Base-by-base conservation (phyloP, 2,113 vertebrate species). In the Psittacara wagleri region DNA sequence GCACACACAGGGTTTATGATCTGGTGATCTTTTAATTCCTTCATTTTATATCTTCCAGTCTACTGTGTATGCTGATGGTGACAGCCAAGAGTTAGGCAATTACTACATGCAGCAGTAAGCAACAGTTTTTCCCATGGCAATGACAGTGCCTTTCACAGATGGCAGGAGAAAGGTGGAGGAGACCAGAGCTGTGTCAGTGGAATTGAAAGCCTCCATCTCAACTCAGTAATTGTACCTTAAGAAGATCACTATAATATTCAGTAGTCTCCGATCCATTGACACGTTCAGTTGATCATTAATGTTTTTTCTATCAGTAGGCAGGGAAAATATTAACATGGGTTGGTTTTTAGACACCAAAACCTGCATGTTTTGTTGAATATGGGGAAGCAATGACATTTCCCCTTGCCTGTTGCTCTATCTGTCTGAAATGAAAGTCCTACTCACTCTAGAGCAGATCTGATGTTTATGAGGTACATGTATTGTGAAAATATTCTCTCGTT, bases 401-500 rank as follows among this genome's bases (percentile, higher is more conserved):
- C 11, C 8, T 51, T 19, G 13, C 5, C 15, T 64, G 6, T 11
- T 68, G 31, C 13, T 39, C 18, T 29, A 29, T 48, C 25, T 68
- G 3, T 72, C 24, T 59, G 59, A 82, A 78, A 68, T 31, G 4
- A 43, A 92, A 80, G 8, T 91, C 17, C 3, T 44, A 5, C 3
- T 2, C 2, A 86, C 68, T 23, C 1, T 24, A 41, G 16, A 77
- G 19, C 22, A 39, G 70, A 75, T 3, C 7, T 74, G 28, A 62
- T 7, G 9, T n/a, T 75, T 55, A 78, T 17, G n/a, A 3, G 62
- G 13, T 44, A 37, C 3, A 7, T 0, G 0, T 10, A 3, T 59
- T 75, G 37, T 73, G 28, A 61, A 87, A 57, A n/a, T 31, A 76
- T 31, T 72, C 1, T 41, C 29, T 89, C 43, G 5, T 14, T 81